A percentile compares a stretch with the other conserved stretches of the same genome.
Conservation (phyloP, 2,888 invertebrate genomes). For the Enoplolaimus lenunculus region DNA sequence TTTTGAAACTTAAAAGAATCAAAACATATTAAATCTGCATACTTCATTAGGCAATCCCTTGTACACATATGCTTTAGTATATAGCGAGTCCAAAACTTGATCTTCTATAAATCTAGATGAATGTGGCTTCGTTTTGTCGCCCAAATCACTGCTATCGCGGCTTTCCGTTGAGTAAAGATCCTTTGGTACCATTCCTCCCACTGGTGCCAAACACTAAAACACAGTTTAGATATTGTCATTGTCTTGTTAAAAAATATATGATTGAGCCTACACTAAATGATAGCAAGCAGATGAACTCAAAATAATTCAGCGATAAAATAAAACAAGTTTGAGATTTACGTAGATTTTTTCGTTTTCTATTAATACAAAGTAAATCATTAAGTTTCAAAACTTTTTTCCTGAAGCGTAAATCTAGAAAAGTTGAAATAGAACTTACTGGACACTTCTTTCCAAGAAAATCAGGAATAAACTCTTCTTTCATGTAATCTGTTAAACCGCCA, state of each 20-base stretch:
- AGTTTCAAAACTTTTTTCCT: no score
- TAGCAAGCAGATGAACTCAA: no score
- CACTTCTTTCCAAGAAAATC: constrained; percentile 81
- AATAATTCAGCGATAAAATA: no score
- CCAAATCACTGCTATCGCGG: constrained; percentile 32
- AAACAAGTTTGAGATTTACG: no score
- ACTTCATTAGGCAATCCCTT: constrained; percentile 46
- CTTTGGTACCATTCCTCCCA: constrained; percentile 78
- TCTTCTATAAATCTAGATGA: no score
- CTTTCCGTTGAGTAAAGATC: constrained; percentile 58
- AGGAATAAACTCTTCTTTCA: constrained; percentile 67
- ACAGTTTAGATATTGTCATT: constrained; percentile 10
- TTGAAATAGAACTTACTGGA: constrained; percentile 52
- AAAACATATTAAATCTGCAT: no score
- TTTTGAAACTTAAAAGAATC: no score
- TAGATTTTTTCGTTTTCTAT: no score
- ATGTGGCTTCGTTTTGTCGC: constrained; percentile 24
- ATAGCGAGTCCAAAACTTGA: constrained; percentile 41
- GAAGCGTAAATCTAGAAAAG: no score
- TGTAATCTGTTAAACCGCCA: constrained; percentile 68
- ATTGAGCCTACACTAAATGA: no score
- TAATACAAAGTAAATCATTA: no score
- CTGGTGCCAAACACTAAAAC: constrained; percentile 52
- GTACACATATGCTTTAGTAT: constrained; percentile 42
- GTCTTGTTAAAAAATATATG: no score